Evolutionary conservation across 2,888 invertebrate species (phyloP).

Genomic region (Cataglyphis livida): DNA sequence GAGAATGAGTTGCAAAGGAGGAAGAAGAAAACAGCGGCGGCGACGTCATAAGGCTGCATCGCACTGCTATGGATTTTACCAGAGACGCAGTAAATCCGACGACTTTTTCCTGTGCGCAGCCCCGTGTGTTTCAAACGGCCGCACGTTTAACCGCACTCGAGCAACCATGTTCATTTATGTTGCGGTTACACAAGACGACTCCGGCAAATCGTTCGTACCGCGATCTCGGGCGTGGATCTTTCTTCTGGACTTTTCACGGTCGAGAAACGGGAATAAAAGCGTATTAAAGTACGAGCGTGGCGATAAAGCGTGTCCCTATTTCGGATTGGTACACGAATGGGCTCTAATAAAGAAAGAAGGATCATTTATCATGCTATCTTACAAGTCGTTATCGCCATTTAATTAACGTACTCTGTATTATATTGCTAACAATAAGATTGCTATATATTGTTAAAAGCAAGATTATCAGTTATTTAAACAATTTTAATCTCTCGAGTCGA

Average conservation of each 20-base stretch:
- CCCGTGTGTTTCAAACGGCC: slow-evolving; percentile 64
- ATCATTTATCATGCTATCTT: slow-evolving; percentile 43
- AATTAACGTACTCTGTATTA: slow-evolving; percentile 24
- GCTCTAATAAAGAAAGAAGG: slow-evolving; percentile 28
- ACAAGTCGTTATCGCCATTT: slow-evolving; percentile 17
- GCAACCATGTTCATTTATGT: slow-evolving; percentile 71
- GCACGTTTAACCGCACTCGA: slow-evolving; percentile 59
- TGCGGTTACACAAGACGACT: slow-evolving; percentile 67
- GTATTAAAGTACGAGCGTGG: slow-evolving; percentile 57
- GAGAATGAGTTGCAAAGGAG: slow-evolving; percentile 1
- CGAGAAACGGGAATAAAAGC: slow-evolving; percentile 61
- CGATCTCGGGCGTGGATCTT: slow-evolving; percentile 66
- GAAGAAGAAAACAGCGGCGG: not conserved
- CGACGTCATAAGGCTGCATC: slow-evolving; percentile 39
- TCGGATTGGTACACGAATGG: slow-evolving; percentile 21
- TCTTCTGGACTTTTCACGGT: slow-evolving; percentile 64
- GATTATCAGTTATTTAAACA: not conserved
- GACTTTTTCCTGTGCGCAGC: slow-evolving; percentile 47
- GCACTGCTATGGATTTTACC: slow-evolving; percentile 41
- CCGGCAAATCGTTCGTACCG: slow-evolving; percentile 66
- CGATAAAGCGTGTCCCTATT: slow-evolving; percentile 66
- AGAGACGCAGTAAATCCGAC: slow-evolving; percentile 49
- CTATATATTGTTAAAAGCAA: not conserved
- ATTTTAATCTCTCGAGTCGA: not conserved
- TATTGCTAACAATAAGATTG: not conserved